Conservation (phyloP, 2,797 vertebrate species). For the Typhlichthys eigenmanni region DNA sequence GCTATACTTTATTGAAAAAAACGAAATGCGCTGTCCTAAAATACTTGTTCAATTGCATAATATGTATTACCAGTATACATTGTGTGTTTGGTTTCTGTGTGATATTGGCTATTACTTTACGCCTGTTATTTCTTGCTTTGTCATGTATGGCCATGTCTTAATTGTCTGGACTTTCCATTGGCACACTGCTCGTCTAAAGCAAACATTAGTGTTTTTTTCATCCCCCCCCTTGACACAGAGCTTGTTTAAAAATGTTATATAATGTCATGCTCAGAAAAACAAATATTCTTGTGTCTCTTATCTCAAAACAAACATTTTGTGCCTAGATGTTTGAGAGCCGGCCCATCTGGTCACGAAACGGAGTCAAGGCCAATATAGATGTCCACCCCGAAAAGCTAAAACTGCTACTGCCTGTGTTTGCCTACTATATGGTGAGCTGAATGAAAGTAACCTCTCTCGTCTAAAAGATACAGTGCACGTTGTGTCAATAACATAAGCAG, state of each 20-base stretch:
- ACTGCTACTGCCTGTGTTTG: constrained; percentile 84
- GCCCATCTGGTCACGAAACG: constrained; percentile 93
- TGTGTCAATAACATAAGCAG: too few relatives aligned
- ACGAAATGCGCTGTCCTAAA: too few relatives aligned
- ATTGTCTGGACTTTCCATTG: too few relatives aligned
- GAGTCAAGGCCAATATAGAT: constrained; percentile 89
- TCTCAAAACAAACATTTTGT: constrained; percentile 37
- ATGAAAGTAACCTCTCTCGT: neutral
- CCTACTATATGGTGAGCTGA: constrained; percentile 93
- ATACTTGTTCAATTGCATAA: too few relatives aligned
- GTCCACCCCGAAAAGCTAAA: constrained; percentile 96
- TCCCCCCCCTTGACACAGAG: neutral
- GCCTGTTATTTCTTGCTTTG: too few relatives aligned
- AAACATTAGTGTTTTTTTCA: neutral
- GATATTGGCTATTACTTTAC: too few relatives aligned
- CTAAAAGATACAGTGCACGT: neutral
- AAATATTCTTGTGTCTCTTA: constrained; percentile 39
- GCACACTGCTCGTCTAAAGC: too few relatives aligned
- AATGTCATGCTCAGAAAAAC: neutral
- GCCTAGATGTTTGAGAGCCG: constrained; percentile 87
- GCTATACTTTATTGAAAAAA: too few relatives aligned
- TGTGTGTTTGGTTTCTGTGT: too few relatives aligned
- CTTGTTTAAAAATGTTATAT: constrained; percentile 1
- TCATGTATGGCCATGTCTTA: too few relatives aligned
- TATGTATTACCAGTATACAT: too few relatives aligned